Evolutionary conservation across 2,888 invertebrate genomes (phyloP).

Genomic region (Trimorus sp.): DNA sequence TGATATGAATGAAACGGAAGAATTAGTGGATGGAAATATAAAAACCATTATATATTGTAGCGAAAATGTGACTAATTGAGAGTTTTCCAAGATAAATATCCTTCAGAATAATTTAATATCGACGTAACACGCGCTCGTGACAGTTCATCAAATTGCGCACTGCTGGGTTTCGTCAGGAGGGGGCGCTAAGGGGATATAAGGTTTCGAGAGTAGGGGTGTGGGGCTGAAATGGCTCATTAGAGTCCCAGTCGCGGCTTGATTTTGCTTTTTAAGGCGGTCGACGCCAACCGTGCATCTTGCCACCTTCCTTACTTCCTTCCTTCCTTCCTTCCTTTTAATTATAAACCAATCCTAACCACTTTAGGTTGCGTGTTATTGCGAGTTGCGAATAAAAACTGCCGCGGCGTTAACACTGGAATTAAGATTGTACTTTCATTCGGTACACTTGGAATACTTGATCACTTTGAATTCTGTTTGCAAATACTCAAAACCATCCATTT

Average conservation of each 20-base stretch:
- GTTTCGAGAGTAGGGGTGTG: slow-evolving; percentile 74
- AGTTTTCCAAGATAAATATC: slow-evolving; percentile 30
- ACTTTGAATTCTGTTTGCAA: too few relatives aligned
- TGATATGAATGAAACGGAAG: too few relatives aligned
- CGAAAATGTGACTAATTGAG: too few relatives aligned
- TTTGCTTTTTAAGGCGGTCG: slow-evolving; percentile 74
- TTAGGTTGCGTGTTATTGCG: slow-evolving; percentile 43
- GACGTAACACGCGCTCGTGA: slow-evolving; percentile 68
- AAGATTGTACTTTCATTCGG: slow-evolving; percentile 7
- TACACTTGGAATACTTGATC: too few relatives aligned
- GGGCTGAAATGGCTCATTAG: slow-evolving; percentile 77
- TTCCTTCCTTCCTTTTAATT: slow-evolving; percentile 65
- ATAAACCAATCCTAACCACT: slow-evolving; percentile 57
- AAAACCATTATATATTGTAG: too few relatives aligned
- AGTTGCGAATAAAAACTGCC: slow-evolving; percentile 67
- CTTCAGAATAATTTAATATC: slow-evolving; percentile 47
- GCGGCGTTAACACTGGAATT: slow-evolving; percentile 67
- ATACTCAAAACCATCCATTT: too few relatives aligned
- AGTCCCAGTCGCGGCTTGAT: slow-evolving; percentile 73
- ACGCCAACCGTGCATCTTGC: slow-evolving; percentile 74
- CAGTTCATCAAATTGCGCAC: slow-evolving; percentile 78
- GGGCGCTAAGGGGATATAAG: slow-evolving; percentile 74
- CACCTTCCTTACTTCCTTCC: slow-evolving; percentile 71
- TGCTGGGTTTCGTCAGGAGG: slow-evolving; percentile 64
- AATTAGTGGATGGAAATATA: too few relatives aligned